These are phyloP conservation scores for Eupithecia pulchellata DNA, from an alignment of 2,888 invertebrate species.

Conservation along the genomic window DNA sequence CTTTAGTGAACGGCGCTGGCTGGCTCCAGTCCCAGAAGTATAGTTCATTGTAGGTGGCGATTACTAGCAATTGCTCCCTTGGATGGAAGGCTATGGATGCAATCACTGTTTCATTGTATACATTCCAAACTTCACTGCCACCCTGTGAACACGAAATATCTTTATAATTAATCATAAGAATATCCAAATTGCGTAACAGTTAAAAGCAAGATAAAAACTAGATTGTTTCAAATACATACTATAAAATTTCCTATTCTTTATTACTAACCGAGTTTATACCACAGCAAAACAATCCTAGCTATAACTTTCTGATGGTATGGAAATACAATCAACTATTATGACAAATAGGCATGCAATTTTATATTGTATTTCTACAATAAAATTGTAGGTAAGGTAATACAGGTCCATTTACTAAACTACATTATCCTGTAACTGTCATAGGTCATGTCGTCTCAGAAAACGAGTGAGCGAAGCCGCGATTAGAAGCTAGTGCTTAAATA, in stretches of 20 bases:
- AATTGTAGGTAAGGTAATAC: background rate
- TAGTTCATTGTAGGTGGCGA: slow-evolving; percentile 93
- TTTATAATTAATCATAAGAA: slow-evolving; percentile 14
- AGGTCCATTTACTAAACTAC: too few species aligned
- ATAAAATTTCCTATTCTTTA: too few species aligned
- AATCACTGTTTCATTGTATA: slow-evolving; percentile 90
- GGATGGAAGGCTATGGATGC: slow-evolving; percentile 96
- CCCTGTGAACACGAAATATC: slow-evolving; percentile 82
- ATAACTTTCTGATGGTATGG: background rate
- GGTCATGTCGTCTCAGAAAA: background rate
- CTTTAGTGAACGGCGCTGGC: slow-evolving; percentile 90
- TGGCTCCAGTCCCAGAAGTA: slow-evolving; percentile 96
- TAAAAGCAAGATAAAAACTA: background rate
- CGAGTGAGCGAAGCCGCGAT: background rate
- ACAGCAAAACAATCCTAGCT: background rate
- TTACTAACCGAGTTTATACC: background rate
- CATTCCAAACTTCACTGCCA: slow-evolving; percentile 93
- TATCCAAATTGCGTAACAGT: background rate
- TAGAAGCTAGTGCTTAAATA: background rate
- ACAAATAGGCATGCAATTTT: too few species aligned
- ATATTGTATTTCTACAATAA: background rate
- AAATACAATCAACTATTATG: too few species aligned
- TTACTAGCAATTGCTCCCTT: slow-evolving; percentile 91
- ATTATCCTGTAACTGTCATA: background rate
- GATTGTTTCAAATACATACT: background rate